Evolutionary conservation across 2,797 vertebrate genomes (phyloP).

Genomic region (Eulemur albifrons): DNA sequence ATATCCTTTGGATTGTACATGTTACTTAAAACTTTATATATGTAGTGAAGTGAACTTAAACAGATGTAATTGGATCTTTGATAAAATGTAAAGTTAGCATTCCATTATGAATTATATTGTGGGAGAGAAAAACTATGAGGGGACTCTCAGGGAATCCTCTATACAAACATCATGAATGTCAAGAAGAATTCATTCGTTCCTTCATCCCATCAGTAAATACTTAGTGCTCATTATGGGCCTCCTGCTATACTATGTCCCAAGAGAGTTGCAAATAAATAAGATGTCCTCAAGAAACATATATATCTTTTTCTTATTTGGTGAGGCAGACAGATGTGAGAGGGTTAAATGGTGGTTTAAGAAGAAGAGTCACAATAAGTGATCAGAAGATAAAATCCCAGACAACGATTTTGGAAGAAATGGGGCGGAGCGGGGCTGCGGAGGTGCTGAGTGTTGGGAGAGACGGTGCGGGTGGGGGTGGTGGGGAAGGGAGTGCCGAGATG

Average conservation of each 20-base stretch:
- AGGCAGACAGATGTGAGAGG: neutral
- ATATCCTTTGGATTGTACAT: constrained; percentile 63
- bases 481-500: accelerated
- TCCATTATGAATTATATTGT: neutral
- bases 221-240: neutral
- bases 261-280: neutral
- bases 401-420: neutral
- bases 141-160: neutral
- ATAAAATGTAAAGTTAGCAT: constrained; percentile 37
- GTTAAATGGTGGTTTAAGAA: neutral
- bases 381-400: neutral
- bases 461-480: accelerated
- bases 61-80: constrained; percentile 3
- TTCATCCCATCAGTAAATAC: neutral
- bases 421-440: accelerated
- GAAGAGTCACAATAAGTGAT: neutral
- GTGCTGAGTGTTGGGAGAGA: neutral
- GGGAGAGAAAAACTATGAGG: neutral
- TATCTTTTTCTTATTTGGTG: neutral
- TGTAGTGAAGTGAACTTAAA: constrained; percentile 52
- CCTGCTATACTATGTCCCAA: neutral
- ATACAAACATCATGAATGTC: neutral
- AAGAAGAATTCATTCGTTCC: neutral
- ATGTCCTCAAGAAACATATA: neutral
- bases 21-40: constrained; percentile 63